Evolutionary conservation across 2,888 invertebrate genomes (phyloP), one percentile per base, ranked within the genome.

Genomic region (Cephus nigrinus): DNA sequence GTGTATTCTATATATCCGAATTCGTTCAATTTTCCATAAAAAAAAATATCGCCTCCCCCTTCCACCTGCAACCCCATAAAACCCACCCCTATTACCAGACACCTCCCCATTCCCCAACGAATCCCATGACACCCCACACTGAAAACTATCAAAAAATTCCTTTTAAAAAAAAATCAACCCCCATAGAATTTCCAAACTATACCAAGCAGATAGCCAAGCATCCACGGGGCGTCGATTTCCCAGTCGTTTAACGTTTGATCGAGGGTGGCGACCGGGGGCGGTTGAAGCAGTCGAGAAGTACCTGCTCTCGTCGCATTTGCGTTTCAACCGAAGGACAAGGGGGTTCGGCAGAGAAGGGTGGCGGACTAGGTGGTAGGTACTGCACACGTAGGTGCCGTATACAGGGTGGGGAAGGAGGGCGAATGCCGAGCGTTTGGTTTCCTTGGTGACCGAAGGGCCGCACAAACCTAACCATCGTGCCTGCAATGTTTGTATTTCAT

Each of bases 401-500:
- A 23, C 33, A 76, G 75, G 55, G 73, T 68, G 76, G 68, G 12
- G 3, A 2, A 55, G 1, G 9, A 55, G 74, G 74, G 31, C 23
- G 9, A 15, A 55, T 4, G 9, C 5, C 78, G 82, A 78, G 80
- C 80, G 83, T 84, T 81, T 81, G 88, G 90, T 91, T 87, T 89
- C 90, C 90, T 90, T 89, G 90, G 88, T 84, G 90, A 91, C 89
- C 86, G 83, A 82, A 86, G 85, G 85, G 86, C 82, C 84, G 77
- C 80, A 81, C 82, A 84, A 85, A 83, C 82, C 84, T 83, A 85
- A 83, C 86, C 84, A 77, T 79, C 80, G 76, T 82, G 82, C 83
- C 83, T 85, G 83, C 81, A 79, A 86, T 90, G 90, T 91, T 91
- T 91, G 90, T 90, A 88, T 90, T 90, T 90, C 90, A 91, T 91